Evolutionary conservation across 2,888 invertebrate genomes (phyloP), one percentile per base, ranked within the genome.

Genomic region (Entomobrya proxima): DNA sequence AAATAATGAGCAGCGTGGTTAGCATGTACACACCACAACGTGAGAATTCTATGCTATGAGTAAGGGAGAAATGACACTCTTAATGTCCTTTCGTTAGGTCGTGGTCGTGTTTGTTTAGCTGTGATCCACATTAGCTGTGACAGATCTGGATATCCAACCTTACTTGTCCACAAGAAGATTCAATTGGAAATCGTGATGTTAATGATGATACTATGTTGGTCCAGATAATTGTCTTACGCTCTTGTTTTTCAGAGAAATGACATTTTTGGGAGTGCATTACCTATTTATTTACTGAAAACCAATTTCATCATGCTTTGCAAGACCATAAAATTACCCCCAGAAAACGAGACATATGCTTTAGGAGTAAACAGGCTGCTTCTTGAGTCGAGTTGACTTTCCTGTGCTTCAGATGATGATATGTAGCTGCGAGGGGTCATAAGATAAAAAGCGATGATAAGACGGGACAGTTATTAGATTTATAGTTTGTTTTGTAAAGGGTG

Each of bases 381-480:
- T 47, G 6, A 52, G 15, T 15, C 6, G 52, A 4, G 58, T 18
- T 50, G 50, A 18, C 47, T 74, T 50, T 69, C 37, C 1, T 47
- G 11, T 79, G 69, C 69, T 79, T 13, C 35, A 75, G 58, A 69
- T 47, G 24, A 55, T 74, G 52, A 50, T 50, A 74, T 74, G 52
- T 74, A 21, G 52, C 13, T 47, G 18, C 9, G 18, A 69, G 85
- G 88, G 89, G 89, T 89, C 88, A 88, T 88, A 83, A 89, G 90
- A 90, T 90, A 88, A 87, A 86, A 76, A 85, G 90, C 89, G 90
- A 87, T 90, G 90, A 90, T 90, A 90, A 89, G 87, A 83, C 79
- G 67, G 87, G 89, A 88, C 88, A 89, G 87, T 90, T 88, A 90
- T 88, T 89, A 89, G 90, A 90, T 90, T 90, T 90, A 90, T 90